phyloP scores from a whole-genome alignment of 2,888 invertebrate genomes.

The Copidosoma aretas region DNA sequence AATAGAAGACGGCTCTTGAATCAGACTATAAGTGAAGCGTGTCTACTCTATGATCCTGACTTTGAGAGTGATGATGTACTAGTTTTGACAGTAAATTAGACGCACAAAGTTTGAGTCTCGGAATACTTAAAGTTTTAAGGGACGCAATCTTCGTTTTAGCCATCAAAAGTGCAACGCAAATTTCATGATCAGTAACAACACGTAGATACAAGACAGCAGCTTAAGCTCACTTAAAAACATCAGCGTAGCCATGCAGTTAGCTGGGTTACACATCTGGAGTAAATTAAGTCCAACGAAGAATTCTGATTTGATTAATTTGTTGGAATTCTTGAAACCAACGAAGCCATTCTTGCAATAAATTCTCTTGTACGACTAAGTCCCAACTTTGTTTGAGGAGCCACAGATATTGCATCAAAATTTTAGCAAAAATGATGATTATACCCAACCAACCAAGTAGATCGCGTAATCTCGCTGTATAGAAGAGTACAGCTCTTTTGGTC shows the following conservation, averaged over 20 bases:
- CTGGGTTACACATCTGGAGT: not conserved
- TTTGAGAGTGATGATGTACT: not conserved
- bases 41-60: not conserved
- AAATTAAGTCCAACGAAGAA: not conserved
- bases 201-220: not conserved
- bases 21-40: not conserved
- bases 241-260: not conserved
- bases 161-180: not conserved
- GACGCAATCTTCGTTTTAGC: not conserved
- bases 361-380: not conserved
- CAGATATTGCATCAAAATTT: not conserved
- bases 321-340: too few species aligned
- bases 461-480: not conserved
- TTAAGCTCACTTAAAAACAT: not conserved
- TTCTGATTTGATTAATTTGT: not conserved
- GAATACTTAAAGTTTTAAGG: not conserved
- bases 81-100: not conserved
- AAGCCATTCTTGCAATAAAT: not conserved
- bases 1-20: not conserved
- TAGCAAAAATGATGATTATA: not conserved
- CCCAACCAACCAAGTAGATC: not conserved
- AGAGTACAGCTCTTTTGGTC: not conserved
- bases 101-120: not conserved
- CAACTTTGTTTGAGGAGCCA: not conserved
- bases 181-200: not conserved